Conservation (phyloP, 2,888 invertebrate species). For the Hyles lineata region DNA sequence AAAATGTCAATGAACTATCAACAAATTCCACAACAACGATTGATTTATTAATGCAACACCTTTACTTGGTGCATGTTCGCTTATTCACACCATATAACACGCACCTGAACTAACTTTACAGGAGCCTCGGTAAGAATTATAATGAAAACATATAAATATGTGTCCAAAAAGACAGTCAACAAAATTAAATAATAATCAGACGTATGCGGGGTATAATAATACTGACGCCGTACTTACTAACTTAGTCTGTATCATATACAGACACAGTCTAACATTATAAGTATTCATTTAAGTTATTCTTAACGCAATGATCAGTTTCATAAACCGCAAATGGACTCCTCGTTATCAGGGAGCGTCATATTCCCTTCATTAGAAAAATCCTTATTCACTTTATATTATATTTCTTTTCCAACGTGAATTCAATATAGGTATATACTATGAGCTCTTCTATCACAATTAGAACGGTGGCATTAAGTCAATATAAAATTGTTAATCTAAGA, state of each 20-base stretch:
- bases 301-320: background rate
- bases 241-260: constrained; percentile 16
- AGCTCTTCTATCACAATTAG: background rate
- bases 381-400: background rate
- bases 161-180: background rate
- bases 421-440: too few relatives aligned
- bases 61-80: too few relatives aligned
- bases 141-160: background rate
- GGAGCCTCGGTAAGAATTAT: background rate
- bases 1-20: too few relatives aligned
- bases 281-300: background rate
- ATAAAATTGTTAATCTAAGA: background rate
- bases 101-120: background rate
- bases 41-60: too few relatives aligned
- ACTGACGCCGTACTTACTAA: constrained; percentile 9
- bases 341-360: background rate
- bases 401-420: too few relatives aligned
- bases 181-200: background rate
- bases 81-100: too few relatives aligned
- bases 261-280: background rate
- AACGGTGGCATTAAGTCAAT: background rate
- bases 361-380: background rate
- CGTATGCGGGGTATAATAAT: constrained; percentile 14
- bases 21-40: too few relatives aligned
- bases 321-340: background rate